These are phyloP conservation scores for Aviceda subcristata DNA, from an alignment of 2,113 vertebrate species.

Conservation along the genomic window DNA sequence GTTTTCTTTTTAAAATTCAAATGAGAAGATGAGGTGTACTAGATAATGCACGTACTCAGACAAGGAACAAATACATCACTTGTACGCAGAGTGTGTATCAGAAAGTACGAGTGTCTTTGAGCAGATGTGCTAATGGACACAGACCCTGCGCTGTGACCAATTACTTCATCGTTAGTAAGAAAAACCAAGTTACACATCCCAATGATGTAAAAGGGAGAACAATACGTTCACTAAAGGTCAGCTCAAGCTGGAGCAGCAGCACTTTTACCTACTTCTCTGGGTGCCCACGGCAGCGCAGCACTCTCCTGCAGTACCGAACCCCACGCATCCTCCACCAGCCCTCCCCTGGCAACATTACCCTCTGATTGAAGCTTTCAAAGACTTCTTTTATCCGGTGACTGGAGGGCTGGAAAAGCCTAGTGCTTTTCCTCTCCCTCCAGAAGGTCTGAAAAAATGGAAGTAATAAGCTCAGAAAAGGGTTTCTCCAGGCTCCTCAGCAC, in stretches of 20 bases:
- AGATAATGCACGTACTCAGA: not conserved
- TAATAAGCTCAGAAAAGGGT: not conserved
- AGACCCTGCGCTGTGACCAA: not conserved
- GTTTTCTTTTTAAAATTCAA: slow-evolving; percentile 19
- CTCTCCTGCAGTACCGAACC: not conserved
- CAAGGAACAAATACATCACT: not conserved
- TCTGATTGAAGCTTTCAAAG: not conserved
- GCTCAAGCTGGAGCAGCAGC: not conserved
- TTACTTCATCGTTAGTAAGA: not conserved
- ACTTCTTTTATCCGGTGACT: not conserved
- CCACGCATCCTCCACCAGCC: not conserved
- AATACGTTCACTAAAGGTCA: not conserved
- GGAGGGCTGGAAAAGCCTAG: not conserved
- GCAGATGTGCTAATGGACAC: not conserved
- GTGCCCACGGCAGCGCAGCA: not conserved
- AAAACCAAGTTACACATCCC: not conserved
- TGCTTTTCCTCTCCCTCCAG: not conserved
- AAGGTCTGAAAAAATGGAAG: not conserved
- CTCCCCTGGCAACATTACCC: not conserved
- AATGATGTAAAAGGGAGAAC: not conserved
- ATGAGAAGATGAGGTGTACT: not conserved
- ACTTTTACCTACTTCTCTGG: not conserved
- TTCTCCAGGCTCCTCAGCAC: not conserved
- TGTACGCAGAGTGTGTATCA: accelerated
- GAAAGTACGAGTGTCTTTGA: not conserved